Conservation (phyloP, 2,888 invertebrate species). For the Sabellastarte sp. region DNA sequence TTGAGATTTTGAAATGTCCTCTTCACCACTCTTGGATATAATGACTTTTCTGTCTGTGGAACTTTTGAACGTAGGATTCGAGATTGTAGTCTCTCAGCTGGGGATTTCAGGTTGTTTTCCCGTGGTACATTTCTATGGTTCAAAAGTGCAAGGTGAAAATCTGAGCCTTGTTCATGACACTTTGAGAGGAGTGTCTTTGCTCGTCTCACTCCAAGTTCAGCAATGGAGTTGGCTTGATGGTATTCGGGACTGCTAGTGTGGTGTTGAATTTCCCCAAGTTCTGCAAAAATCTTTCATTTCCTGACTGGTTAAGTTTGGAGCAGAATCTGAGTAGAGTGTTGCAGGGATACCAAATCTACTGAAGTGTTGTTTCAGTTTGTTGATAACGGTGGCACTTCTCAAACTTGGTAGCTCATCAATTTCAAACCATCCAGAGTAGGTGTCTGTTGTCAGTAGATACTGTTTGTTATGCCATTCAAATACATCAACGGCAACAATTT, state of each 20-base stretch:
- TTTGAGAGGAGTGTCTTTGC: too few species aligned
- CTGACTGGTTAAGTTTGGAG: background rate
- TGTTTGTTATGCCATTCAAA: too few species aligned
- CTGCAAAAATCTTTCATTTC: constrained; percentile 2
- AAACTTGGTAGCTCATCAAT: constrained; percentile 22
- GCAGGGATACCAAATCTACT: background rate
- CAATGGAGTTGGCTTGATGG: background rate
- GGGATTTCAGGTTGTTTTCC: background rate
- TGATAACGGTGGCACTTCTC: constrained; percentile 18
- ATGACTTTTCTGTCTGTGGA: background rate
- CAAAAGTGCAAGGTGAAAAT: background rate
- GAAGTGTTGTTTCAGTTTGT: background rate
- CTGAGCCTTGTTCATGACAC: background rate
- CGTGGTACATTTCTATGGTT: background rate
- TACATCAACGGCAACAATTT: too few species aligned
- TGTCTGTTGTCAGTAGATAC: too few species aligned
- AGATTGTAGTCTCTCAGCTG: background rate
- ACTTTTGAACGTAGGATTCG: background rate
- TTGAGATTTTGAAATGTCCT: background rate
- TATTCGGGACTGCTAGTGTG: background rate
- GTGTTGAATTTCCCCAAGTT: too few species aligned
- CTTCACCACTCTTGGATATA: background rate
- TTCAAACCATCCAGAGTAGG: too few species aligned
- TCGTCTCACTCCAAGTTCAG: background rate
- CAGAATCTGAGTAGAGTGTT: background rate